Percentiles rank a stretch among this genome's conserved stretches.
phyloP scores from a whole-genome alignment of 2,888 invertebrate species.

The Drosophila meridionalis region DNA sequence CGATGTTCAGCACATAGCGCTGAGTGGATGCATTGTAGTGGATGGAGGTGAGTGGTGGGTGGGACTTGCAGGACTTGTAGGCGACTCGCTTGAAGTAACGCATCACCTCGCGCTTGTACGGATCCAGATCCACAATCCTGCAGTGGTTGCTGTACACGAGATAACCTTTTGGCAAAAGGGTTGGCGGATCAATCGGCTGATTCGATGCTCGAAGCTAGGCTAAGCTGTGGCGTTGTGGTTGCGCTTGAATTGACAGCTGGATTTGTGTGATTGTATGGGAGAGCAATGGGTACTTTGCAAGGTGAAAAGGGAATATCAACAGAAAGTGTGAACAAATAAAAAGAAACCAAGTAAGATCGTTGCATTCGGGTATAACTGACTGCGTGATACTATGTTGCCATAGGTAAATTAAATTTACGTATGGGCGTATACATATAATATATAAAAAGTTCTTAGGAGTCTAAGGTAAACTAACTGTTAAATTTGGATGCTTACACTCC shows the following conservation, averaged over 20 bases:
- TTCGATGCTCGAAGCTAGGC: conserved; percentile 7
- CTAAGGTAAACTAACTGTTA: too few relatives aligned
- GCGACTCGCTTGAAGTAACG: conserved; percentile 86
- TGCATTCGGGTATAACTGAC: too few relatives aligned
- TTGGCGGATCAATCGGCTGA: conserved; percentile 21
- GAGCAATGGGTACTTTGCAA: background rate
- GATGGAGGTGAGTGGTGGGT: conserved; percentile 80
- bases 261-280: background rate
- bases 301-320: background rate
- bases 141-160: conserved; percentile 87
- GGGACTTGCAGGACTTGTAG: conserved; percentile 86
- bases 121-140: conserved; percentile 87
- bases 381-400: too few relatives aligned
- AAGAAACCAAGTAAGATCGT: background rate
- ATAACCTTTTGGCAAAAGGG: conserved; percentile 79
- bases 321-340: background rate
- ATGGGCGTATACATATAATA: too few relatives aligned
- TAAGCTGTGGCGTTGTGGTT: conserved; percentile 1
- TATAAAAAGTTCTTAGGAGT: too few relatives aligned
- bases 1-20: conserved; percentile 77
- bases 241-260: conserved; percentile 1
- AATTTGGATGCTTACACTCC: too few relatives aligned
- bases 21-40: conserved; percentile 63
- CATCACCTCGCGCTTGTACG: conserved; percentile 87
- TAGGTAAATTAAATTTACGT: too few relatives aligned